phyloP scores from a whole-genome alignment of 2,113 vertebrate genomes.

The Electrona antarctica region DNA sequence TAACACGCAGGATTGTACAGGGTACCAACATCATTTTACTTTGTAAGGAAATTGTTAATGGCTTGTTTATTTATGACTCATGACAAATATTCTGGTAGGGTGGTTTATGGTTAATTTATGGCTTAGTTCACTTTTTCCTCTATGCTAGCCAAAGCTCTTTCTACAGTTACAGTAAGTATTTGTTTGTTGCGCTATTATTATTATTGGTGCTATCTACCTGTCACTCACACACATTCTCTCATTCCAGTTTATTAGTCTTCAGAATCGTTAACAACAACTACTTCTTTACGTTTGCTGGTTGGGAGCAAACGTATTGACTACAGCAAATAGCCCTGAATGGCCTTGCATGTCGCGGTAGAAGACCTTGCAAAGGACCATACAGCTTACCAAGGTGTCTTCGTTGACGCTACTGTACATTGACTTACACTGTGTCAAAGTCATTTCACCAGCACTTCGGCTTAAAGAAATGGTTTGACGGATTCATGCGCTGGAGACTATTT shows the following conservation, averaged over 20 bases:
- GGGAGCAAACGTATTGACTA: constrained; percentile 81
- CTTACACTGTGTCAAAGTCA: constrained; percentile 34
- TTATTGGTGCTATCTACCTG: constrained; percentile 7
- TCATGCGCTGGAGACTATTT: background rate
- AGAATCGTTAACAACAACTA: constrained; percentile 65
- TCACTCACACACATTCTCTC: constrained; percentile 54
- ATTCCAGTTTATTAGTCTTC: constrained; percentile 70
- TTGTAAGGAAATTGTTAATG: constrained; percentile 2
- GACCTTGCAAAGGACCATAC: constrained; percentile 17
- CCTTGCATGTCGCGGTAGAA: constrained; percentile 32
- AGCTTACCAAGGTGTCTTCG: constrained; percentile 42
- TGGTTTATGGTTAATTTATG: too few species aligned
- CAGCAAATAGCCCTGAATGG: constrained; percentile 70
- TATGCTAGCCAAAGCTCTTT: background rate
- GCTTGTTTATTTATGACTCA: background rate
- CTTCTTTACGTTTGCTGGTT: constrained; percentile 74
- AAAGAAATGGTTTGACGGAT: background rate
- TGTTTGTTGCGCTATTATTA: constrained; percentile 3
- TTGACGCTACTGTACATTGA: constrained; percentile 36
- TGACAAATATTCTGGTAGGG: constrained; percentile 8
- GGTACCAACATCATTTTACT: too few species aligned
- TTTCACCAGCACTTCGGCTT: constrained; percentile 17
- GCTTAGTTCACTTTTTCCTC: background rate
- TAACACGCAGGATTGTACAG: too few species aligned
- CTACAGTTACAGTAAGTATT: constrained; percentile 7